A percentile compares a stretch with the other conserved stretches of the same genome.
Conservation (phyloP, 2,113 vertebrate genomes). For the Pongo abelii region DNA sequence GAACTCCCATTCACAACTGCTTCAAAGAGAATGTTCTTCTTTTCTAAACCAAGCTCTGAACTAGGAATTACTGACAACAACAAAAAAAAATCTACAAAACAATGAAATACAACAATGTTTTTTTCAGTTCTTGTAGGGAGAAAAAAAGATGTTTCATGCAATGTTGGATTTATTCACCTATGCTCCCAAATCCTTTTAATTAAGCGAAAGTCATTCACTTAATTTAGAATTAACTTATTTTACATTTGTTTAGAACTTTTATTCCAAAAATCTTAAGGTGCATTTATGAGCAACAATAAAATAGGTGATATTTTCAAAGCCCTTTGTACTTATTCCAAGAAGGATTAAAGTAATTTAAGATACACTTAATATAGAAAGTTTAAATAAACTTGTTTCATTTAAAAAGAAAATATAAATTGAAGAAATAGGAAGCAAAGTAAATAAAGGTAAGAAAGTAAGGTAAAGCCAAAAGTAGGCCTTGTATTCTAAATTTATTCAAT, state of each 20-base stretch:
- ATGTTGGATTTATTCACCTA: background rate
- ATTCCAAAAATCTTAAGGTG: background rate
- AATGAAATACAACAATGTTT: background rate
- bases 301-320: background rate
- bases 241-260: slow-evolving; percentile 18
- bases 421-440: background rate
- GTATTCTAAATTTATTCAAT: background rate
- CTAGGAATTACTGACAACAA: background rate
- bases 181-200: background rate
- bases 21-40: background rate
- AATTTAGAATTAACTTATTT: background rate
- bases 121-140: background rate
- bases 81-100: background rate
- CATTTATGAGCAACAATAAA: slow-evolving; percentile 26
- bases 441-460: background rate
- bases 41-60: background rate
- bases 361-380: background rate
- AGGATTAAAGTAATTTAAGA: background rate
- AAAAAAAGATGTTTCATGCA: background rate
- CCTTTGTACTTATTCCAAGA: background rate
- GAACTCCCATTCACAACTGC: too few relatives aligned
- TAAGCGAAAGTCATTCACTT: background rate
- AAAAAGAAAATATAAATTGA: background rate
- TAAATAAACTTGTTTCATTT: background rate
- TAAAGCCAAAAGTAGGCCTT: background rate